These are phyloP conservation scores for Napeogenes inachia DNA, from an alignment of 2,888 invertebrate species.

Conservation along the genomic window DNA sequence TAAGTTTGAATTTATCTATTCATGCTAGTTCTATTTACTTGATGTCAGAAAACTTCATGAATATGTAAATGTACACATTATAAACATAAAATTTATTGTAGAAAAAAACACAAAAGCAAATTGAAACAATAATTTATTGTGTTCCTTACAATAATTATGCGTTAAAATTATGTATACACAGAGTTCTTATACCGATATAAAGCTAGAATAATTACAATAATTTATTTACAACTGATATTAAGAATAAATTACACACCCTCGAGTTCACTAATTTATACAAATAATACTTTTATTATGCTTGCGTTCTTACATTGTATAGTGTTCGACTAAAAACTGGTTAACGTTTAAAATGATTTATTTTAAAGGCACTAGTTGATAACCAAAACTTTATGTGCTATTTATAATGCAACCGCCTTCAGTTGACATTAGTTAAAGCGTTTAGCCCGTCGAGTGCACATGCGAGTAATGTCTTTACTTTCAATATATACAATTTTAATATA, in stretches of 20 bases:
- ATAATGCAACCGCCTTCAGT: background rate
- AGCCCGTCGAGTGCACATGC: slow-evolving; percentile 1
- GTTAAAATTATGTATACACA: slow-evolving; percentile 67
- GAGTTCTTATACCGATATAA: slow-evolving; percentile 49
- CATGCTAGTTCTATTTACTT: too few relatives aligned
- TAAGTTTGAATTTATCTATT: too few relatives aligned
- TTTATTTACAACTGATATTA: slow-evolving; percentile 56
- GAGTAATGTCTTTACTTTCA: background rate
- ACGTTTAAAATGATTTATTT: slow-evolving; percentile 2
- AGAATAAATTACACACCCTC: slow-evolving; percentile 32
- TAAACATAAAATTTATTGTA: background rate
- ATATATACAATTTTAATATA: background rate
- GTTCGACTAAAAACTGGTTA: slow-evolving; percentile 2
- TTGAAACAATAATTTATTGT: slow-evolving; percentile 76
- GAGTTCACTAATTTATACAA: slow-evolving; percentile 38
- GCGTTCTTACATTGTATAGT: slow-evolving; percentile 5
- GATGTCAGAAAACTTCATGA: too few relatives aligned
- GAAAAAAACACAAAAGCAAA: slow-evolving; percentile 42
- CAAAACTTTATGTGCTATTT: slow-evolving; percentile 23
- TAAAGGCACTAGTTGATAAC: slow-evolving; percentile 17
- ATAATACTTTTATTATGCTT: slow-evolving; percentile 45
- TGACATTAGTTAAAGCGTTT: slow-evolving; percentile 1
- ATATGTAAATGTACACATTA: too few relatives aligned
- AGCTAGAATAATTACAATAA: slow-evolving; percentile 54
- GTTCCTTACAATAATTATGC: slow-evolving; percentile 62